phyloP scores from a whole-genome alignment of 1,140 invertebrate genomes.

The Phortica variegata region DNA sequence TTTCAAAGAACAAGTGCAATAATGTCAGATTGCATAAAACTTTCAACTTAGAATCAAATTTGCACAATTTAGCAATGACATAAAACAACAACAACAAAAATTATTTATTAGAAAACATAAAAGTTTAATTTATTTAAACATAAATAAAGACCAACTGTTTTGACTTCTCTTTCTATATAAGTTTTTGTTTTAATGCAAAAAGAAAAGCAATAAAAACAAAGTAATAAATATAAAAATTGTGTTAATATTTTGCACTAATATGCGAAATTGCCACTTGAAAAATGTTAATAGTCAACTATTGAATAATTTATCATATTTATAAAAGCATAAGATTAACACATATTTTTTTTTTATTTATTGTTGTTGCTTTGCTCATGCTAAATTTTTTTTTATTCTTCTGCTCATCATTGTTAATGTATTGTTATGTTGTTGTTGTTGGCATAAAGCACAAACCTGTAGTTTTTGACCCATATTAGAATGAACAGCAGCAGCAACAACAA shows the following conservation, averaged over 20 bases:
- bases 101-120: not conserved
- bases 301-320: conserved; percentile 31
- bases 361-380: not conserved
- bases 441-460: conserved; percentile 38
- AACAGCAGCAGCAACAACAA: too few species aligned
- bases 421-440: conserved; percentile 18
- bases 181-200: not conserved
- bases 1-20: not conserved
- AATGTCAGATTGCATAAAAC: not conserved
- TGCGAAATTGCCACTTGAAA: conserved; percentile 17
- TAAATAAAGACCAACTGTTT: not conserved
- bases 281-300: conserved; percentile 12
- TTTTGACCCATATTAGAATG: conserved; percentile 47
- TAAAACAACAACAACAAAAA: not conserved
- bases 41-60: not conserved
- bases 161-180: not conserved
- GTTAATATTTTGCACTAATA: conserved; percentile 7
- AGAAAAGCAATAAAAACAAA: not conserved
- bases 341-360: too few species aligned
- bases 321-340: too few species aligned
- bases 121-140: not conserved
- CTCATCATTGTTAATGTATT: conserved; percentile 37
- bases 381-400: conserved; percentile 4
- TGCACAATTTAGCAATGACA: not conserved
- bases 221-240: not conserved